A percentile compares a stretch with the other conserved stretches of the same genome.
Evolutionary conservation across 2,797 vertebrate genomes (phyloP).

Genomic region (Phoxinus dragarum): DNA sequence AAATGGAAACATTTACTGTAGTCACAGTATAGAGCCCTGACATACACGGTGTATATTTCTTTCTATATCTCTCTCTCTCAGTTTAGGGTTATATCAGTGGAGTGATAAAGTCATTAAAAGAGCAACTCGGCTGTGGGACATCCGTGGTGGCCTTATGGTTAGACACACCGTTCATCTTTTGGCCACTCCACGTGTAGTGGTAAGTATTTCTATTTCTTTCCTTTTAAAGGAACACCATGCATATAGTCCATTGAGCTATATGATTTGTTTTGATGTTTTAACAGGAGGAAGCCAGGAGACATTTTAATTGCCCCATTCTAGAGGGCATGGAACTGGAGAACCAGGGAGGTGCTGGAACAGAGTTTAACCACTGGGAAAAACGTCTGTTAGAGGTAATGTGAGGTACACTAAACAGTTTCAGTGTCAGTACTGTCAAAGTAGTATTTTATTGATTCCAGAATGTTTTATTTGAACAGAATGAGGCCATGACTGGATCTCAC

Average conservation of each 20-base stretch:
- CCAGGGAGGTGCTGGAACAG: constrained; percentile 93
- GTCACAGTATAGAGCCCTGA: background rate
- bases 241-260: background rate
- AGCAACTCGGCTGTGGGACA: constrained; percentile 87
- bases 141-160: constrained; percentile 83
- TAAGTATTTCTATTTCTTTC: constrained; percentile 69
- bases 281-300: constrained; percentile 91
- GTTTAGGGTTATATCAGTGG: constrained; percentile 96
- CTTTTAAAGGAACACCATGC: background rate
- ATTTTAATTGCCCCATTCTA: constrained; percentile 90
- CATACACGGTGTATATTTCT: background rate
- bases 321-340: constrained; percentile 99
- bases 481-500: constrained; percentile 98
- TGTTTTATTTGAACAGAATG: constrained; percentile 84
- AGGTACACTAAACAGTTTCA: too few relatives aligned
- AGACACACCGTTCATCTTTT: constrained; percentile 88
- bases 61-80: constrained; percentile 68
- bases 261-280: constrained; percentile 32
- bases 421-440: background rate
- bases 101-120: constrained; percentile 87
- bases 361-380: constrained; percentile 98
- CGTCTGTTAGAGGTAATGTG: constrained; percentile 88
- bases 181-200: constrained; percentile 92
- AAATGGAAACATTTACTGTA: background rate
- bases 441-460: background rate